These are phyloP conservation scores for Gasteruption jaculator DNA, from an alignment of 2,888 invertebrate species.

Conservation along the genomic window DNA sequence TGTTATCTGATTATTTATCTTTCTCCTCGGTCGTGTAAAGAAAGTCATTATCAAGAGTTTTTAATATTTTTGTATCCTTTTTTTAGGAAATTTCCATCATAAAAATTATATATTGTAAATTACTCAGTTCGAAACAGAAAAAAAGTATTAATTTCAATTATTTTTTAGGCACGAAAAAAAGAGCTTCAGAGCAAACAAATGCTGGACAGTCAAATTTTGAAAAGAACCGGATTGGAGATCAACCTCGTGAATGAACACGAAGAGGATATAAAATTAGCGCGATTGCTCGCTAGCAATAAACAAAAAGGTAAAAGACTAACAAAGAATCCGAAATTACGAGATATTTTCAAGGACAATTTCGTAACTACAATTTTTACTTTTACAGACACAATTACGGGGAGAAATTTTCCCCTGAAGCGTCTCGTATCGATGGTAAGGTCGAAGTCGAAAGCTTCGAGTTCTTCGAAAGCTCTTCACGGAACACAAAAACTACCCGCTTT, in stretches of 20 bases:
- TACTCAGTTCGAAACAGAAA: too few relatives aligned
- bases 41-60: too few relatives aligned
- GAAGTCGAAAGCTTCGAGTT: constrained; percentile 27
- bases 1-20: too few relatives aligned
- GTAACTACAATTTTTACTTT: too few relatives aligned
- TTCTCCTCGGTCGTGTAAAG: too few relatives aligned
- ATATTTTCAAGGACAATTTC: constrained; percentile 10
- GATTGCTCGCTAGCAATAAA: constrained; percentile 67
- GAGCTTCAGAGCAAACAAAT: constrained; percentile 67
- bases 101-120: too few relatives aligned
- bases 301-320: constrained; percentile 51
- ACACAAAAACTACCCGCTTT: constrained; percentile 16
- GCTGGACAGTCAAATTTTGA: constrained; percentile 66
- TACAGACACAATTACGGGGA: constrained; percentile 27
- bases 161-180: constrained; percentile 64
- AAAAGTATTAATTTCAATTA: constrained; percentile 12
- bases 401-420: constrained; percentile 30
- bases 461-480: constrained; percentile 11
- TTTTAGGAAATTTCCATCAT: too few relatives aligned
- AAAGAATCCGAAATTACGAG: background rate
- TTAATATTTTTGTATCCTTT: too few relatives aligned
- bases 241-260: constrained; percentile 72
- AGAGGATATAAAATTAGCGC: constrained; percentile 77
- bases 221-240: constrained; percentile 74
- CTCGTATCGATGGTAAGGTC: constrained; percentile 35